Percentiles rank a stretch among this genome's conserved stretches.
These are phyloP conservation scores for Lonchura striata DNA, from an alignment of 2,113 vertebrate genomes.

Conservation along the genomic window DNA sequence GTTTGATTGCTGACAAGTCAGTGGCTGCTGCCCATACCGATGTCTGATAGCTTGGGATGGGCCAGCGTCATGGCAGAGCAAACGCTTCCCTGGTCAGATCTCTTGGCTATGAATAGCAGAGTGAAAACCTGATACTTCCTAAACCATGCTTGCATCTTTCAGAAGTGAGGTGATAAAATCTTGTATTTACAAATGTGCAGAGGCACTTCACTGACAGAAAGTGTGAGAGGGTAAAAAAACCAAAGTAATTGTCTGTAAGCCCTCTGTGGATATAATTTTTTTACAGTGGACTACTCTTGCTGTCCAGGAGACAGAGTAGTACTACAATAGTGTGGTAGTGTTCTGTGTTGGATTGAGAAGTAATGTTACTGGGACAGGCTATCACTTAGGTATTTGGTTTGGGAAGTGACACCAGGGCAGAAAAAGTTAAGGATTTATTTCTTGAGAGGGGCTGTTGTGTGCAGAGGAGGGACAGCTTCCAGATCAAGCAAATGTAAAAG, in stretches of 20 bases:
- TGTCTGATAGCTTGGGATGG: background rate
- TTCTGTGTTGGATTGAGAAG: background rate
- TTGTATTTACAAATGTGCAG: fast-evolving
- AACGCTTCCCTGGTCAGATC: background rate
- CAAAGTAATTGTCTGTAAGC: background rate
- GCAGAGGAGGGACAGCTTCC: background rate
- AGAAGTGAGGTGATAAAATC: background rate
- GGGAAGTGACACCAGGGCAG: background rate
- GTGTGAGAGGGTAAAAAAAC: background rate
- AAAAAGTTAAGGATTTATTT: background rate
- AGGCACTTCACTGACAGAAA: background rate
- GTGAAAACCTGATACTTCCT: background rate
- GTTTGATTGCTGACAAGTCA: background rate
- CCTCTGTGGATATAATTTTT: background rate
- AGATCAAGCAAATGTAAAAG: background rate
- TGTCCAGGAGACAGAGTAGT: background rate
- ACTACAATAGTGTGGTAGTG: fast-evolving
- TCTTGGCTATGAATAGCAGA: background rate
- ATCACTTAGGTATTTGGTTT: background rate
- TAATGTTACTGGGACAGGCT: background rate
- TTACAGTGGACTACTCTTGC: background rate
- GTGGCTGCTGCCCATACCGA: fast-evolving
- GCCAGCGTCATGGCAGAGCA: fast-evolving
- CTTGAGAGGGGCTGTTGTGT: background rate
- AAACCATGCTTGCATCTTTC: background rate